phyloP scores from a whole-genome alignment of 2,888 invertebrate species.

The Drosophila neotestacea region DNA sequence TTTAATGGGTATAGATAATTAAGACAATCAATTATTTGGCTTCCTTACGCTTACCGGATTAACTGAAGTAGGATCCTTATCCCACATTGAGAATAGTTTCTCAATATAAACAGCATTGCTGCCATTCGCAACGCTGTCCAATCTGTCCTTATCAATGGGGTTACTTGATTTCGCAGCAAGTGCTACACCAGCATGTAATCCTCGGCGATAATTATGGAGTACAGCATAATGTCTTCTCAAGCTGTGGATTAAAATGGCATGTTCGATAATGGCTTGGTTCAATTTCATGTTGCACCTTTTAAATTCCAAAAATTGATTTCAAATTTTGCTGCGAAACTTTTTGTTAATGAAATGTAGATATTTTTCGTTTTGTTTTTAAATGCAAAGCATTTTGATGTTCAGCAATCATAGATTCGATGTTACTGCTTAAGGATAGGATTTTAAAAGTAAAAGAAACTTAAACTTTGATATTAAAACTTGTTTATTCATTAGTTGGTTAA shows the following conservation, averaged over 20 bases:
- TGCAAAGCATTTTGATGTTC: constrained; percentile 12
- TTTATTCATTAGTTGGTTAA: no score
- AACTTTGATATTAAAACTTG: no score
- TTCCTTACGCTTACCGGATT: constrained; percentile 49
- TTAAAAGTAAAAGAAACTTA: no score
- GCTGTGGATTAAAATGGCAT: constrained; percentile 1
- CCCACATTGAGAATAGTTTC: constrained; percentile 55
- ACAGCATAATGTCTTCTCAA: neutral
- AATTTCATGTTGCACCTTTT: constrained; percentile 32
- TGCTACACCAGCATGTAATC: neutral
- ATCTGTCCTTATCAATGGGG: neutral
- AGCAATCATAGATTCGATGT: neutral
- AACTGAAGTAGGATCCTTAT: constrained; percentile 54
- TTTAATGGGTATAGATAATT: neutral
- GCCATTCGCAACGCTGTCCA: constrained; percentile 60
- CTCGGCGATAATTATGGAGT: neutral
- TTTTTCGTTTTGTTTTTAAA: constrained; percentile 7
- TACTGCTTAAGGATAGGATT: no score
- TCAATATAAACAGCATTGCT: constrained; percentile 66
- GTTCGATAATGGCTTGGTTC: constrained; percentile 18
- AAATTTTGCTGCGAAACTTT: constrained; percentile 4
- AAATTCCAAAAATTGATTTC: neutral
- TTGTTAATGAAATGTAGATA: neutral
- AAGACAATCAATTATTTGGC: neutral
- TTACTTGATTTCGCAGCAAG: neutral